A percentile compares a stretch with the other conserved stretches of the same genome.
Evolutionary conservation across 2,797 vertebrate species (phyloP).

Genomic region (Coilia nasus): DNA sequence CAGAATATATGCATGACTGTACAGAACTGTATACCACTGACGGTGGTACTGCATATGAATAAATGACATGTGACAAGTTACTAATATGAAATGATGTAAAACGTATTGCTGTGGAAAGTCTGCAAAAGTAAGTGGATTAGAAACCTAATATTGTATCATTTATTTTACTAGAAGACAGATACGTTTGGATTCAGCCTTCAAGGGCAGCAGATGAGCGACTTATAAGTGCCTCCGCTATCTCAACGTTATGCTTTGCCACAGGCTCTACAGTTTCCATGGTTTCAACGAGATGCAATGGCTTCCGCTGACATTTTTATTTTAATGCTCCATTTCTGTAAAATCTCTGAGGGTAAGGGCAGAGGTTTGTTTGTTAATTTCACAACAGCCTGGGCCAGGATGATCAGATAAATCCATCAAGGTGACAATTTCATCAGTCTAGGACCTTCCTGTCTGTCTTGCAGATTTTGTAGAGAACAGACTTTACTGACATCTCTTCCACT

Average conservation of each 20-base stretch:
- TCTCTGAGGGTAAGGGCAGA: not conserved
- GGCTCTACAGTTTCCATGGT: not conserved
- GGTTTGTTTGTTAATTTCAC: not conserved
- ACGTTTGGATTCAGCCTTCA: not conserved
- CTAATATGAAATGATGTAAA: not conserved
- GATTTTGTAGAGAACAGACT: not conserved
- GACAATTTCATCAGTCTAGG: not conserved
- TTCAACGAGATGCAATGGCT: not conserved
- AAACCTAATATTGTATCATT: not conserved
- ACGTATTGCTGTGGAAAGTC: not conserved
- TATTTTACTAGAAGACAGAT: not conserved
- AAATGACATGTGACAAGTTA: too few species aligned
- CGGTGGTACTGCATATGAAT: too few species aligned
- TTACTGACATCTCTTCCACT: not conserved
- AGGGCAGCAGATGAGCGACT: not conserved
- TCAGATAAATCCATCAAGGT: not conserved
- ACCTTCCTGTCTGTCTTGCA: not conserved
- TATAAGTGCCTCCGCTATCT: not conserved
- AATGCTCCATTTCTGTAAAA: not conserved
- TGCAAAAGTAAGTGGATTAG: not conserved
- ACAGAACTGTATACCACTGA: too few species aligned
- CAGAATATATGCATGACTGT: too few species aligned
- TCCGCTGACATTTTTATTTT: not conserved
- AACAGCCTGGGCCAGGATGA: not conserved
- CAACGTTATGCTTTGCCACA: not conserved